Base-by-base conservation (phyloP, 2,888 invertebrate genomes). In the Tupiocoris notatus region DNA sequence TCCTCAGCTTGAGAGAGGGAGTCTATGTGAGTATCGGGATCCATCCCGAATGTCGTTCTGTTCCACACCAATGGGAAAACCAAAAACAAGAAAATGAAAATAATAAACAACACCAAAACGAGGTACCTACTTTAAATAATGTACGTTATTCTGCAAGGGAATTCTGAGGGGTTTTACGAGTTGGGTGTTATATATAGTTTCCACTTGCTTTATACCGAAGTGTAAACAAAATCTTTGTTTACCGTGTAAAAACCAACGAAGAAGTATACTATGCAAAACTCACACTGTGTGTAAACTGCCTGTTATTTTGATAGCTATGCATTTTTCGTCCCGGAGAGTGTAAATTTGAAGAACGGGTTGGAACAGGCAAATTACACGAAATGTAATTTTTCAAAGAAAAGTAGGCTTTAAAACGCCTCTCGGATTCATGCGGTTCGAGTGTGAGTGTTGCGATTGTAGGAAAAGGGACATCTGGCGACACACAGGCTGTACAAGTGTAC, bases 11-110 rank as follows among this genome's bases (percentile, higher is more conserved):
- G 95, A 88, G 96, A 95, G 88, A 96, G 91, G 88, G 94, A 94
- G 91, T 95, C 95, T 88, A 95, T 94, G 90, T 96, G 96, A 88
- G 94, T 94, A 88, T 95, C 95, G 87, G 95, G 94, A 88, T 95
- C 95, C 91, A 95, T 94, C 90, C 91, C 91, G 92, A 95, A 95
- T 88, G 95, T 95, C 88, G 93, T 93, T 92, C 96, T 96, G 91
- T 86, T 88, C 83, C 77, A 83, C 83, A 81, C 84, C 70, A 67
- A 65, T 70, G 25, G 74, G 74, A 54, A 57, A 77, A 79, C 76
- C 75, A 66, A 65, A 75, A 75, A 75, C 64, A 75, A 75, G 54
- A 75, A 75, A 75, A 62, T 39, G n/a, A 58, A 75, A 67, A 75
- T 62, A 77, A 80, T 77, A 82, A 81, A 81, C 80, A 80, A 73